Evolutionary conservation across 2,888 invertebrate genomes (phyloP), one percentile per base, ranked within the genome.

Genomic region (Ephialtes manifestator): DNA sequence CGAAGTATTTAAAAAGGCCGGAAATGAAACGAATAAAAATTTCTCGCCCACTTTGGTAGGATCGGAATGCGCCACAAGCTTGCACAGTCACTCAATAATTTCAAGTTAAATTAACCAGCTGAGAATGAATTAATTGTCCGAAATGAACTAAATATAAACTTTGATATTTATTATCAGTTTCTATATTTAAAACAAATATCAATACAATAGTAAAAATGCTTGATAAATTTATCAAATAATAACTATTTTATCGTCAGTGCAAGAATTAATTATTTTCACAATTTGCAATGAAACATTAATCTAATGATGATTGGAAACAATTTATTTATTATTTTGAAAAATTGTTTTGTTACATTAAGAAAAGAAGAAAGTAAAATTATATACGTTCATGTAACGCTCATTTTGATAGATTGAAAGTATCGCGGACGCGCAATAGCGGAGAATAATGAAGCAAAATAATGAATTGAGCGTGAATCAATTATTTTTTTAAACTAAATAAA

Each of bases 1-100:
- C 53, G 13, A 35, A 53, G 10, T 35, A 55, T 71, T 55, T 55
- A 15, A 71, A 55, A 71, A 55, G 18, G 39, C 31, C 28, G 20
- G 35, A 18, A 55, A 71, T 55, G 8, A 71, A 20, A 31, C 18
- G 11, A 71, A 53, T 43, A 7, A 20, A 65, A 65, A 18, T 20
- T n/a, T 18, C 18, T 39, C 18, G 35, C n/a, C 60, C n/a, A 55
- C 55, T 63, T 39, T 15, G 15, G n/a, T 4, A 1, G 0, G n/a
- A 18, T 39, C 8, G n/a, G 39, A 55, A 24, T n/a, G 48, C n/a
- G 15, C 15, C 24, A 15, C 4, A n/a, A 15, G 4, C 15, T 3
- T 0, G n/a, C 7, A 5, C 4, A 2, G 51, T 7, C 1, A n/a
- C 15, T 4, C 15, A 15, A 15, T 46, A 15, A 15, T 46, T 15